These are phyloP conservation scores for Ommatoiulus sabulosus DNA, from an alignment of 2,888 invertebrate species.

Conservation along the genomic window DNA sequence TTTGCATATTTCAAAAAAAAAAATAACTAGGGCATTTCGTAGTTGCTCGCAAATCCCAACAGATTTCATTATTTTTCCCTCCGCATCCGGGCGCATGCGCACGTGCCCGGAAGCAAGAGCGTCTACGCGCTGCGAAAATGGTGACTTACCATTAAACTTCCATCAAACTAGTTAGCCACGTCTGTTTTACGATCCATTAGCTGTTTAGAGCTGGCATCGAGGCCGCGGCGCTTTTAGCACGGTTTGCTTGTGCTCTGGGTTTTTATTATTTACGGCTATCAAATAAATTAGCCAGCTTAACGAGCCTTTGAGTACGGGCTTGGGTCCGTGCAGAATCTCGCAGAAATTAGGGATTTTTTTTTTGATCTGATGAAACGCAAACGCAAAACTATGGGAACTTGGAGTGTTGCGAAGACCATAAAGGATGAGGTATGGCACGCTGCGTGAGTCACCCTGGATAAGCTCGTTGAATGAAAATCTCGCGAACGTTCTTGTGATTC, in stretches of 20 bases:
- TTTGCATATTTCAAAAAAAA: constrained; percentile 31
- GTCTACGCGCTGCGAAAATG: not conserved
- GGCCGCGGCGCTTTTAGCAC: not conserved
- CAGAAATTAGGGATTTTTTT: too few species aligned
- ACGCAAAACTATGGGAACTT: too few species aligned
- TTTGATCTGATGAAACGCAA: too few species aligned
- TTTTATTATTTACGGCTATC: not conserved
- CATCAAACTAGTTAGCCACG: constrained; percentile 28
- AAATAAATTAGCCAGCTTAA: constrained; percentile 2
- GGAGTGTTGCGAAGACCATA: too few species aligned
- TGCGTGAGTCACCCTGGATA: not conserved
- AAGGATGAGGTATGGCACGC: too few species aligned
- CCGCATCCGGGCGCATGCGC: not conserved
- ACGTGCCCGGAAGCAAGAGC: not conserved
- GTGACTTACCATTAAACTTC: not conserved
- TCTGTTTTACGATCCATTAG: constrained; percentile 19
- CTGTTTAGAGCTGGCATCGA: not conserved
- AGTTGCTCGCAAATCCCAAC: not conserved
- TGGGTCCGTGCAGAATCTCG: too few species aligned
- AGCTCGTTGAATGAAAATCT: not conserved
- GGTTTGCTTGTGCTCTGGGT: not conserved
- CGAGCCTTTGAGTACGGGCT: too few species aligned
- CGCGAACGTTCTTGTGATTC: not conserved
- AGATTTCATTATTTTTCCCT: not conserved
- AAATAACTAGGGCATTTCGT: constrained; percentile 17